Percentiles rank a stretch among this genome's conserved stretches.
Evolutionary conservation across 2,888 invertebrate species (phyloP).

Genomic region (Euzophera pinguis): DNA sequence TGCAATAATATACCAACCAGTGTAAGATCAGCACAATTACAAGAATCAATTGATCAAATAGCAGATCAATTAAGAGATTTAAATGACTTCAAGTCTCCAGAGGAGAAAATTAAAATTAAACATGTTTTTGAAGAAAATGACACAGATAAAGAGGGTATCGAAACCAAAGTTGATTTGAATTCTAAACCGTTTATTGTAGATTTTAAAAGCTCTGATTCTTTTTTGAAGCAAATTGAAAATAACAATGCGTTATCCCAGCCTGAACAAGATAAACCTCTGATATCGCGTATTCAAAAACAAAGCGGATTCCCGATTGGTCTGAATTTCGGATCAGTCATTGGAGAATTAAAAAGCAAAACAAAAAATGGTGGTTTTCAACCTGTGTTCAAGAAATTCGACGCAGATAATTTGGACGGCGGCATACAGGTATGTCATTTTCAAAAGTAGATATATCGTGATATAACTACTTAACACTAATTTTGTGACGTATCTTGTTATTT

Average conservation of each 20-base stretch:
- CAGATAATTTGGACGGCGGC: slow-evolving; percentile 44
- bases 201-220: slow-evolving; percentile 41
- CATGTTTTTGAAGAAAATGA: slow-evolving; percentile 31
- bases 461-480: too few relatives aligned
- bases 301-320: slow-evolving; percentile 55
- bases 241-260: slow-evolving; percentile 16
- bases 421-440: slow-evolving; percentile 53
- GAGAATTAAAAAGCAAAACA: slow-evolving; percentile 67
- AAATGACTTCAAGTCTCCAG: slow-evolving; percentile 26
- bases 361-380: slow-evolving; percentile 64
- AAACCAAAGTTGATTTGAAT: slow-evolving; percentile 58
- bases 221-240: slow-evolving; percentile 4
- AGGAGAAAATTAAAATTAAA: background rate
- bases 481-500: too few relatives aligned
- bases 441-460: too few relatives aligned
- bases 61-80: slow-evolving; percentile 46
- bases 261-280: slow-evolving; percentile 41
- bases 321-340: slow-evolving; percentile 70
- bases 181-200: slow-evolving; percentile 72
- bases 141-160: slow-evolving; percentile 50
- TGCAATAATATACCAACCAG: slow-evolving; percentile 34
- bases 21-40: slow-evolving; percentile 40
- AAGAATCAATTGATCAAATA: slow-evolving; percentile 46
- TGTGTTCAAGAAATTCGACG: slow-evolving; percentile 68
- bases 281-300: slow-evolving; percentile 59